Evolutionary conservation across 1,140 invertebrate species (phyloP).

Genomic region (Hetaerina americana): DNA sequence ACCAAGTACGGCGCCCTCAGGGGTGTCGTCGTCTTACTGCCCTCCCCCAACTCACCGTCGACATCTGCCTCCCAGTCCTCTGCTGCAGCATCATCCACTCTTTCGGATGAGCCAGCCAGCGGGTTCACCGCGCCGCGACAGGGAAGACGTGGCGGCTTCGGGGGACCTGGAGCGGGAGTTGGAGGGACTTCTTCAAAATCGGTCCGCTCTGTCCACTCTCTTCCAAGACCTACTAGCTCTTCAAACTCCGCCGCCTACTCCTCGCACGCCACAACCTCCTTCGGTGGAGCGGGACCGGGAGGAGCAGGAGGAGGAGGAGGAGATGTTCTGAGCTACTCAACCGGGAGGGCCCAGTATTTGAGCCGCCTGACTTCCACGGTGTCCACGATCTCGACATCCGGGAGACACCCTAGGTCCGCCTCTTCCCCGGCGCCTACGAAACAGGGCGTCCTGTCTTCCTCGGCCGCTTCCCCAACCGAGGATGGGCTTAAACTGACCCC

Average conservation of each 20-base stretch:
- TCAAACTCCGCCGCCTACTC: not conserved
- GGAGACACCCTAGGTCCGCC: not conserved
- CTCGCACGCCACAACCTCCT: not conserved
- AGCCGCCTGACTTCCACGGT: not conserved
- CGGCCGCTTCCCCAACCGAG: no score
- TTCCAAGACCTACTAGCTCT: not conserved
- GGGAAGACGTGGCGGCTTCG: not conserved
- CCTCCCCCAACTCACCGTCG: not conserved
- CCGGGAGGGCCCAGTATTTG: not conserved
- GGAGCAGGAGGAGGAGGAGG: no score
- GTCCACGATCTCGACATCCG: not conserved
- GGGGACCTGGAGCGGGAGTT: not conserved
- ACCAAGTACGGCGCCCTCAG: slow-evolving; percentile 83
- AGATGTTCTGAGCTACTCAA: no score
- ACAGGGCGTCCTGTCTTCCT: no score
- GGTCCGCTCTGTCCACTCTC: not conserved
- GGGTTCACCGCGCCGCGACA: not conserved
- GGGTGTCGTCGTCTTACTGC: slow-evolving; percentile 68
- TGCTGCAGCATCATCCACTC: not conserved
- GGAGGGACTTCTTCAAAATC: not conserved
- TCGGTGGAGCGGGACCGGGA: not conserved
- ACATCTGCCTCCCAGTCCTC: not conserved
- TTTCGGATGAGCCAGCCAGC: not conserved
- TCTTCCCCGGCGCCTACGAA: not conserved
- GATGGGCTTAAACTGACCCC: no score